phyloP scores from a whole-genome alignment of 2,888 invertebrate genomes.

The Hanleya hanleyi region DNA sequence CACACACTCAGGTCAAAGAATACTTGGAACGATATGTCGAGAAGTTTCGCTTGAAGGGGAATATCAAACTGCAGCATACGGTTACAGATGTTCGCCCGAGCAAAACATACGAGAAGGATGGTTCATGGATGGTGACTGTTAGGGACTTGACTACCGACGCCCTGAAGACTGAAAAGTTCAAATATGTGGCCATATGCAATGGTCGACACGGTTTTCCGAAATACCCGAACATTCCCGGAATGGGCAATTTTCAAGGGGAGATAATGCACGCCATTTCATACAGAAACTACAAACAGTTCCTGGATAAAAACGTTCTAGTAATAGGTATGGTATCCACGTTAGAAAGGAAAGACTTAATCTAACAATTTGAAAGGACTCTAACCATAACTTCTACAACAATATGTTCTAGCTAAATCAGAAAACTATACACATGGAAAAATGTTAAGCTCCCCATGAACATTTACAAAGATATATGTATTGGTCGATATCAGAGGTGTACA shows the following conservation, averaged over 20 bases:
- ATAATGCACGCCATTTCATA: background rate
- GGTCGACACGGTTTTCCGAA: constrained; percentile 16
- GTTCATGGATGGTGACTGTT: constrained; percentile 19
- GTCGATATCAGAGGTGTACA: too few relatives aligned
- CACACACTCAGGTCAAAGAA: constrained; percentile 12
- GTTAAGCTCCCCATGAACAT: constrained; percentile 4
- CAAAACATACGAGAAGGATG: background rate
- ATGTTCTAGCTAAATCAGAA: too few relatives aligned
- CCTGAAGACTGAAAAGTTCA: background rate
- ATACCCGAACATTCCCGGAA: constrained; percentile 25
- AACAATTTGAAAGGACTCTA: too few relatives aligned
- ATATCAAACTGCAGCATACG: constrained; percentile 30
- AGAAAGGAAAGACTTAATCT: too few relatives aligned
- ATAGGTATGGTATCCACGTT: too few relatives aligned
- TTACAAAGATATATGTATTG: too few relatives aligned
- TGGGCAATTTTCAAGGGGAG: constrained; percentile 14
- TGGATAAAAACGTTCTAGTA: background rate
- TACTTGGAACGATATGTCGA: constrained; percentile 50
- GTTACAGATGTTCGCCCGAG: background rate
- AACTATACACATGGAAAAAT: constrained; percentile 4
- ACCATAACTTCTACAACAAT: too few relatives aligned
- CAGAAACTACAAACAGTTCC: background rate
- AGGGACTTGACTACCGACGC: constrained; percentile 13
- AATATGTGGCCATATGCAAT: constrained; percentile 25
- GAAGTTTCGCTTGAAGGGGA: constrained; percentile 39